phyloP scores from a whole-genome alignment of 1,140 invertebrate genomes.

The Andrena cerasifolii region DNA sequence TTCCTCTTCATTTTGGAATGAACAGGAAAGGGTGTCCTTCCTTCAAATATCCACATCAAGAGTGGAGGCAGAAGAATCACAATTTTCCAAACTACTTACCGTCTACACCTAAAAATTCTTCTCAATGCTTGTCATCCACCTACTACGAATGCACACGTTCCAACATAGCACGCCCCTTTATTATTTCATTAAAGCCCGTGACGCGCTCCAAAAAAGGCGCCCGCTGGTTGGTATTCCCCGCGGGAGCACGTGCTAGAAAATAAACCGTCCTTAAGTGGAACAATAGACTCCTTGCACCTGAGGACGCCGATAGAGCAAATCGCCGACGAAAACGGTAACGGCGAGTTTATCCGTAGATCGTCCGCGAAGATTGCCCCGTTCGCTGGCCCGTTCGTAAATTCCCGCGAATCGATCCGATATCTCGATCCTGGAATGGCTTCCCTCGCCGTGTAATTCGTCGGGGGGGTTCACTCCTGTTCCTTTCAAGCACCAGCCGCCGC shows the following conservation, averaged over 20 bases:
- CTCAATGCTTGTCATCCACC: background rate
- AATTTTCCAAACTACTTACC: too few species aligned
- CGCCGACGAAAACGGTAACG: constrained; percentile 34
- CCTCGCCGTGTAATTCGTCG: constrained; percentile 8
- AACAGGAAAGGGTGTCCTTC: too few species aligned
- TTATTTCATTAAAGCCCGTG: constrained; percentile 33
- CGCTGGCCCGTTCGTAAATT: constrained; percentile 44
- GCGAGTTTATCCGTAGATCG: constrained; percentile 47
- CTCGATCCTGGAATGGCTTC: constrained; percentile 29
- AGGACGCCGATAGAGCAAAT: constrained; percentile 48
- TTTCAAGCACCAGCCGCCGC: constrained; percentile 22
- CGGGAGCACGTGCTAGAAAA: constrained; percentile 13
- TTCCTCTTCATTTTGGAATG: too few species aligned
- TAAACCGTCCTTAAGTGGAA: constrained; percentile 40
- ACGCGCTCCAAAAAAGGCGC: background rate
- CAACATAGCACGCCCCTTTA: background rate
- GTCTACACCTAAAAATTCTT: background rate
- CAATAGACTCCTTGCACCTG: constrained; percentile 43
- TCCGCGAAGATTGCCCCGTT: constrained; percentile 4
- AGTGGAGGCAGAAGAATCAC: too few species aligned
- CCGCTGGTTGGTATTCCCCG: constrained; percentile 4
- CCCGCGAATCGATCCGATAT: constrained; percentile 40
- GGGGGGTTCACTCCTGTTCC: constrained; percentile 34
- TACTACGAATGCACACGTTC: too few species aligned
- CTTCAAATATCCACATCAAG: too few species aligned